These are phyloP conservation scores for Spodoptera exigua DNA, from an alignment of 2,888 invertebrate genomes.

Conservation along the genomic window DNA sequence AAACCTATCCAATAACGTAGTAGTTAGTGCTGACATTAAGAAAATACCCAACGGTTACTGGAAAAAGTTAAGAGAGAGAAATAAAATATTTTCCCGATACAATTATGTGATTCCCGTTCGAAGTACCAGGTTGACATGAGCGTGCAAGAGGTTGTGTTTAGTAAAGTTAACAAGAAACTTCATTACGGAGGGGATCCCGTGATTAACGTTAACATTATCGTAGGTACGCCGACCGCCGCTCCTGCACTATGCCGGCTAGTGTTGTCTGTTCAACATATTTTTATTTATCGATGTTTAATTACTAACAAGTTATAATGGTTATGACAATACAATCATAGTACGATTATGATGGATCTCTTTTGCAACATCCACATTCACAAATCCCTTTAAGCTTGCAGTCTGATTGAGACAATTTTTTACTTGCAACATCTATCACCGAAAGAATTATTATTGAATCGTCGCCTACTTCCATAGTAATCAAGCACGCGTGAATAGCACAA, in stretches of 20 bases:
- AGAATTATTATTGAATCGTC: no score
- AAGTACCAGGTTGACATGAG: slow-evolving; percentile 39
- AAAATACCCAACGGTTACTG: no score
- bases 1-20: not conserved
- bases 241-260: slow-evolving; percentile 29
- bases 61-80: not conserved
- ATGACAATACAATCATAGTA: no score
- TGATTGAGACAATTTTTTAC: no score
- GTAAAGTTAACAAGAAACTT: slow-evolving; percentile 69
- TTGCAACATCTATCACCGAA: no score
- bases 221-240: slow-evolving; percentile 52
- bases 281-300: slow-evolving; percentile 3
- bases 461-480: no score
- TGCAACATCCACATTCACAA: no score
- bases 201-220: slow-evolving; percentile 72
- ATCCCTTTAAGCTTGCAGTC: no score
- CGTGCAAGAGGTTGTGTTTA: slow-evolving; percentile 49
- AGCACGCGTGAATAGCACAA: no score
- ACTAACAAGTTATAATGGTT: not conserved
- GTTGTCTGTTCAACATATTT: not conserved
- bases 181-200: slow-evolving; percentile 69
- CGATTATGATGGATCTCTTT: no score
- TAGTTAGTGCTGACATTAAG: no score
- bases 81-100: not conserved
- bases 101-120: not conserved